phyloP scores from a whole-genome alignment of 1,140 invertebrate genomes.

The Brachionus rubens region DNA sequence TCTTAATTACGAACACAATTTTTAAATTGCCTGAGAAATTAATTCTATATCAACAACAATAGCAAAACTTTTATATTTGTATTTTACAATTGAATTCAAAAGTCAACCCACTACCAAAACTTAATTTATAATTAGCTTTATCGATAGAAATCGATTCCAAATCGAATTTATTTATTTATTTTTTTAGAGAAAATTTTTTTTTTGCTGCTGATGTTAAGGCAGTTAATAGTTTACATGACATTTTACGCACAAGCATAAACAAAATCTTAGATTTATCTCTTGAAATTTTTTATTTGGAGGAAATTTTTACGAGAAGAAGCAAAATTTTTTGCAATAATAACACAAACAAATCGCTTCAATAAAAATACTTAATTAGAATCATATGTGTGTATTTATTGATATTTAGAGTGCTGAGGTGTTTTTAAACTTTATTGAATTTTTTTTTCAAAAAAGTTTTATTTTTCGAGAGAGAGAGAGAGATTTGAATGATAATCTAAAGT shows the following conservation, averaged over 20 bases:
- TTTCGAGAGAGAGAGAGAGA: constrained; percentile 17
- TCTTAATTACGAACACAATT: too few species aligned
- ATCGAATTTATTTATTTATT: constrained; percentile 2
- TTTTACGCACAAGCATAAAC: constrained; percentile 19
- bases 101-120: too few species aligned
- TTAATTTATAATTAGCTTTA: too few species aligned
- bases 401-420: constrained; percentile 25
- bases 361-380: constrained; percentile 30
- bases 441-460: constrained; percentile 5
- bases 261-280: neutral
- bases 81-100: too few species aligned
- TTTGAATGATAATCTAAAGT: constrained; percentile 43
- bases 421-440: neutral
- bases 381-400: constrained; percentile 23
- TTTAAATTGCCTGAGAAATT: too few species aligned
- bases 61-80: too few species aligned
- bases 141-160: too few species aligned
- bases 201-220: neutral
- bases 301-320: neutral
- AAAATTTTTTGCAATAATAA: neutral
- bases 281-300: neutral
- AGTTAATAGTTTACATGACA: constrained; percentile 43
- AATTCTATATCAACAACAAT: too few species aligned
- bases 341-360: constrained; percentile 37
- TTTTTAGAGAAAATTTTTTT: constrained; percentile 1